phyloP scores from a whole-genome alignment of 2,113 vertebrate genomes.

The Monopterus albus region DNA sequence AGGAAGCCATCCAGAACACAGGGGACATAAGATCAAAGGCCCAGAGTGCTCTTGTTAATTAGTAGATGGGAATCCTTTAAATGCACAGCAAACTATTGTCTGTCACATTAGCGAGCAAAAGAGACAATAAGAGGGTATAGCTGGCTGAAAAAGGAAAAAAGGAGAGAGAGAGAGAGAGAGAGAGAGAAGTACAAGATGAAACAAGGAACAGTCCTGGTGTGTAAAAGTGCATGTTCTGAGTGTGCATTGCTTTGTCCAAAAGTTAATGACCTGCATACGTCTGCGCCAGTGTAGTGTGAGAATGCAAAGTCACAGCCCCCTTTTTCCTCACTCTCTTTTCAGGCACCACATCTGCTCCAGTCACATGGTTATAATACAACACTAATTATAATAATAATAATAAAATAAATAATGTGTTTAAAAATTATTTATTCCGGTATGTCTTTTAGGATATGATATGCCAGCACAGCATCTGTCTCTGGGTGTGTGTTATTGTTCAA shows the following conservation, averaged over 20 bases:
- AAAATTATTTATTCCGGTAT: no score
- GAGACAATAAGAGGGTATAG: constrained; percentile 44
- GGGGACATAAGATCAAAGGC: constrained; percentile 74
- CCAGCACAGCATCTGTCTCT: no score
- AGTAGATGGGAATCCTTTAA: constrained; percentile 72
- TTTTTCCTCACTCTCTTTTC: constrained; percentile 36
- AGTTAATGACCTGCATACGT: constrained; percentile 55
- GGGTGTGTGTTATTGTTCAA: no score
- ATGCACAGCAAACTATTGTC: constrained; percentile 69
- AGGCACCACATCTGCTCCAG: constrained; percentile 11
- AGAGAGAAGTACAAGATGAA: constrained; percentile 43
- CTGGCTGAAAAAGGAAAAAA: constrained; percentile 8
- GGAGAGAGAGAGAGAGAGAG: constrained; percentile 3
- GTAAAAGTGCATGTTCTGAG: constrained; percentile 40
- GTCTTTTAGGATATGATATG: no score
- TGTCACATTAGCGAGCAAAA: constrained; percentile 62
- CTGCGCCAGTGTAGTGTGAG: constrained; percentile 46
- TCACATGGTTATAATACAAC: neutral
- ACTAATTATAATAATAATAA: neutral
- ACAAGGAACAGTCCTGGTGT: constrained; percentile 46
- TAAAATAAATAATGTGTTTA: neutral
- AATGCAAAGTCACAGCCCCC: constrained; percentile 60
- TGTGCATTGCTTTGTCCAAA: constrained; percentile 32
- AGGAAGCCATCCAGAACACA: constrained; percentile 64
- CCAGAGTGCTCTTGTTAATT: constrained; percentile 71